Evolutionary conservation across 2,888 invertebrate genomes (phyloP), one percentile per base, ranked within the genome.

Genomic region (Arrhopalites spinosus): DNA sequence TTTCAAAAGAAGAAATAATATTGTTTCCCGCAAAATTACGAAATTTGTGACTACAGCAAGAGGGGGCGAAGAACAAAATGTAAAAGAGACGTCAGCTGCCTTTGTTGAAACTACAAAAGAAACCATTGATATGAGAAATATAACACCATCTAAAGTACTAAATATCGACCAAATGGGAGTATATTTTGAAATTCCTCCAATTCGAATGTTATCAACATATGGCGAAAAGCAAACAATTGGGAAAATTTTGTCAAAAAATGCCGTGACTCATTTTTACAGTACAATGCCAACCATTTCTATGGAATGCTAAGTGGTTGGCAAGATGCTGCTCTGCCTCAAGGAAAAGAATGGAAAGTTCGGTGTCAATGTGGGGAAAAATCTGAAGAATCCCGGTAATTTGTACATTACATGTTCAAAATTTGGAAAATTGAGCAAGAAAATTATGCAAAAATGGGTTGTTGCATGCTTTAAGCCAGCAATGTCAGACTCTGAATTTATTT

Each of bases 161-260:
- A 67, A 67, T 45, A 23, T 36, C 3, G 67, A 67, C 23, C 67
- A 67, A 15, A 20, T 23, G 2, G 67, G 67, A 45, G 30, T 45
- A 17, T 17, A 43, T 8, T 67, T 23, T 25, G 45, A 67, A 45
- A 3, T 13, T 23, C 36, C 67, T 3, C 17, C 67, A 3, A 43
- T n/a, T 13, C 45, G 43, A 2, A 23, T 20, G 1, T 25, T 45
- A 45, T 43, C 20, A 7, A 11, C 13, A 1, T 17, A 53, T 27
- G 53, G 69, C 15, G n/a, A 20, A 17, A 47, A 29, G 8, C 8
- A 17, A 7, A 23, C 50, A 20, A 27, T 17, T 17, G 27, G 23
- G 11, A 27, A 29, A 45, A 30, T 53, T 3, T 25, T 7, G 36
- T 36, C 36, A 36, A 29, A 23, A 27, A 53, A 36, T 36, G 11